phyloP scores from a whole-genome alignment of 2,797 vertebrate genomes.

The Liparis tanakae region DNA sequence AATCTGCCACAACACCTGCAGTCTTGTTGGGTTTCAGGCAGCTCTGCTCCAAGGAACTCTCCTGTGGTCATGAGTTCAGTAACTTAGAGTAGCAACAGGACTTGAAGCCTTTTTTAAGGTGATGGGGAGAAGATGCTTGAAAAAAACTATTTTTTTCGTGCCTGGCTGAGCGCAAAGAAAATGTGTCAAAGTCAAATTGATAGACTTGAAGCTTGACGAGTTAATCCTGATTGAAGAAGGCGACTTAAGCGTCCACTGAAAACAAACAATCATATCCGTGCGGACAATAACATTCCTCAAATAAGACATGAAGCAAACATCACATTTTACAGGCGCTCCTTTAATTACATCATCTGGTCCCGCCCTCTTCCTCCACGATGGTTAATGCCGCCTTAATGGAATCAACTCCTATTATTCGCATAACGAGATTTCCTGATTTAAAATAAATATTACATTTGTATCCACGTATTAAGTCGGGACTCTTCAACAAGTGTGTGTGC shows the following conservation, averaged over 20 bases:
- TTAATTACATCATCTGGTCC: no score
- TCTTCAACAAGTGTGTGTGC: background rate
- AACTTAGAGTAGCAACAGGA: background rate
- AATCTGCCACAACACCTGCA: slow-evolving; percentile 17
- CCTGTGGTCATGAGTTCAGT: background rate
- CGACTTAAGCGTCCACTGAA: no score
- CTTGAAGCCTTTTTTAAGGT: background rate
- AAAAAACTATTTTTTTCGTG: background rate
- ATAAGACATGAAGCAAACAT: background rate
- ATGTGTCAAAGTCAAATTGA: background rate
- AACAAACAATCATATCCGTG: no score
- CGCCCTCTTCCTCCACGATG: background rate
- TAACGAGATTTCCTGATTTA: background rate
- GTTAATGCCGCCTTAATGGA: background rate
- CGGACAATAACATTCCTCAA: background rate
- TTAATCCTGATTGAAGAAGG: background rate
- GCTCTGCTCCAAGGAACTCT: background rate
- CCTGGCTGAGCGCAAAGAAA: background rate
- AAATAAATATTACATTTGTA: background rate
- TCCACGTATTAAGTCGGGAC: background rate
- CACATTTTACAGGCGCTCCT: no score
- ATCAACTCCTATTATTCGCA: background rate
- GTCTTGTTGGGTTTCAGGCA: background rate
- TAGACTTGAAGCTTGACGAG: background rate
- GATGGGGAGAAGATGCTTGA: background rate